These are phyloP conservation scores for Amphipoea lucens DNA, from an alignment of 2,888 invertebrate genomes.

Conservation along the genomic window DNA sequence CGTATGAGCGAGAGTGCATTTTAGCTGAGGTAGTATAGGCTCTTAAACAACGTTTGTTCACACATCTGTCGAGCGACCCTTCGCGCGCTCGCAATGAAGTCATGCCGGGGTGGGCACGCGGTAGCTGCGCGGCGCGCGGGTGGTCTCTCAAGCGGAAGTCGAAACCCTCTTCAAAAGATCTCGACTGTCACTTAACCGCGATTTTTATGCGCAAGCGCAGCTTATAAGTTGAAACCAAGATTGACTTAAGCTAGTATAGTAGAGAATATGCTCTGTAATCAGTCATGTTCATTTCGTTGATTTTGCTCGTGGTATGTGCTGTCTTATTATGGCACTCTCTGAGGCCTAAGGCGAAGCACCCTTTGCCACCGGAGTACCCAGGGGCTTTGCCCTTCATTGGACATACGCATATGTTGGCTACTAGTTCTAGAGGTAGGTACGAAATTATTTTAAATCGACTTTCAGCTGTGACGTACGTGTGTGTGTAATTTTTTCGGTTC, in stretches of 20 bases:
- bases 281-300: slow-evolving; percentile 23
- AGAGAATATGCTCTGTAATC: background rate
- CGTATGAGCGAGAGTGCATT: no score
- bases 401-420: slow-evolving; percentile 17
- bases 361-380: slow-evolving; percentile 25
- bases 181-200: slow-evolving; percentile 1
- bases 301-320: slow-evolving; percentile 20
- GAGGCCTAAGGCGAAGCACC: slow-evolving; percentile 10
- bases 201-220: background rate
- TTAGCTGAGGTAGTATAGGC: no score
- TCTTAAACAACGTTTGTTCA: no score
- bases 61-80: no score
- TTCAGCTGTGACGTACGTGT: background rate
- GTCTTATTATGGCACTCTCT: background rate
- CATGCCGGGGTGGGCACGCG: no score
- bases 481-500: background rate
- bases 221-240: slow-evolving; percentile 13
- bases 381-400: slow-evolving; percentile 35
- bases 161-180: background rate
- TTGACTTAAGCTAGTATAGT: background rate
- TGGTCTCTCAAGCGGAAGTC: background rate
- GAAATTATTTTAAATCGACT: background rate
- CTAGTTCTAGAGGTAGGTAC: slow-evolving; percentile 16
- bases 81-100: no score
- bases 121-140: no score